These are phyloP conservation scores for Pseudolycoriella hygida DNA, from an alignment of 2,888 invertebrate species.

Conservation along the genomic window DNA sequence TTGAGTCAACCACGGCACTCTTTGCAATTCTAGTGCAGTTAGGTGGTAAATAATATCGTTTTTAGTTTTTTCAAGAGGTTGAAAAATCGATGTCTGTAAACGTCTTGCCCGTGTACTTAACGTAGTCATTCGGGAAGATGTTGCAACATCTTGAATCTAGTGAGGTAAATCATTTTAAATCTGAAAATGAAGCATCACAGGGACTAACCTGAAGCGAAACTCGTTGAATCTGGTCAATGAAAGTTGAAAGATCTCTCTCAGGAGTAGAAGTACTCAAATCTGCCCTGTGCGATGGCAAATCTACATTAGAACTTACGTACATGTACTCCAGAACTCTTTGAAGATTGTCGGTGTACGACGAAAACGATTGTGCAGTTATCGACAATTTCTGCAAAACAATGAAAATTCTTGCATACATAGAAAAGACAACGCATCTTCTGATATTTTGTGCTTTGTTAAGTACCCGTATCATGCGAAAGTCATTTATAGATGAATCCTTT, in stretches of 20 bases:
- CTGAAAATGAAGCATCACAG: too few species aligned
- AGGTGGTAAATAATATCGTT: conserved; percentile 58
- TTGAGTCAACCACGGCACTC: conserved; percentile 51
- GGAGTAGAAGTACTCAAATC: conserved; percentile 27
- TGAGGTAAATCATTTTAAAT: conserved; percentile 1
- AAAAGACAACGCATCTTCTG: too few species aligned
- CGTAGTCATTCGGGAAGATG: conserved; percentile 53
- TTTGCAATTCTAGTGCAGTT: conserved; percentile 54
- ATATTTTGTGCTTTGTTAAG: too few species aligned
- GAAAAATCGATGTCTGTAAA: conserved; percentile 43
- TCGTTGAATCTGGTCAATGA: conserved; percentile 30
- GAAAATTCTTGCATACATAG: neutral
- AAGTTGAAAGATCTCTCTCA: conserved; percentile 29
- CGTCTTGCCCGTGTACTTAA: conserved; percentile 45
- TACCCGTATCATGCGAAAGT: too few species aligned
- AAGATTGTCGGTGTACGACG: conserved; percentile 25
- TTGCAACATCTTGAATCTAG: conserved; percentile 45
- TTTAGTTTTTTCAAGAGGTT: conserved; percentile 48
- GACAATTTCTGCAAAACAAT: conserved; percentile 12
- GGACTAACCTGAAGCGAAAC: conserved; percentile 27
- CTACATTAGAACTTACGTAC: conserved; percentile 26
- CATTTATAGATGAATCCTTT: too few species aligned
- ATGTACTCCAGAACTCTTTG: conserved; percentile 27
- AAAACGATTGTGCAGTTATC: conserved; percentile 24
- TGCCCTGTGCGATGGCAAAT: conserved; percentile 25